Evolutionary conservation across 2,113 vertebrate genomes (phyloP).

Genomic region (Trogon melanurus): DNA sequence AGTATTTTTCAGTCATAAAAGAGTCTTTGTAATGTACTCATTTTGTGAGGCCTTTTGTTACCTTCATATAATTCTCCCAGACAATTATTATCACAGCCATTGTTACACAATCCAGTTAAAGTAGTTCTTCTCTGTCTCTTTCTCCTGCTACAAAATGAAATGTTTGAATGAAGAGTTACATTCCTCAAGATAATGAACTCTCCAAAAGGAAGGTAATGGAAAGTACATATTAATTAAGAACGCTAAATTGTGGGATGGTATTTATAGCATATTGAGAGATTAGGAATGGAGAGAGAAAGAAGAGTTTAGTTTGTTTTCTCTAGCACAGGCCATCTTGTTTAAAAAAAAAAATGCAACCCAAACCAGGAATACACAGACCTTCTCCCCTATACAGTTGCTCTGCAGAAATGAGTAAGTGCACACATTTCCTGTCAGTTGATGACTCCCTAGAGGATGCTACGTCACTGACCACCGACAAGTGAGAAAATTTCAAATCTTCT

Average conservation of each 20-base stretch:
- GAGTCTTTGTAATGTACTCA: constrained; percentile 43
- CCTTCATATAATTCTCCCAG: constrained; percentile 49
- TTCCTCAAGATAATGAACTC: constrained; percentile 42
- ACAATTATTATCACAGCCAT: constrained; percentile 51
- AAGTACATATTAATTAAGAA: constrained; percentile 59
- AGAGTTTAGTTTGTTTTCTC: background rate
- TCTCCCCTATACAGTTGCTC: background rate
- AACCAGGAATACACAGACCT: background rate
- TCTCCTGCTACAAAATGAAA: constrained; percentile 27
- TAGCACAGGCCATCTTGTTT: background rate
- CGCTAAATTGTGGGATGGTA: background rate
- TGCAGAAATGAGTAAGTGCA: background rate
- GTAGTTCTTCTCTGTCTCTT: background rate
- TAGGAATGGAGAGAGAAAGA: background rate
- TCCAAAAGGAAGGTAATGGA: constrained; percentile 40
- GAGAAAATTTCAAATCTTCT: background rate
- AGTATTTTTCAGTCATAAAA: constrained; percentile 51
- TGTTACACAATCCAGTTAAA: constrained; percentile 55
- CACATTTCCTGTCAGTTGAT: background rate
- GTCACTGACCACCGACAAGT: background rate
- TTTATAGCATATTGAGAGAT: constrained; percentile 12
- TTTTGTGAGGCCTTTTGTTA: constrained; percentile 60
- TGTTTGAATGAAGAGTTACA: constrained; percentile 56
- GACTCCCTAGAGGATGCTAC: background rate
- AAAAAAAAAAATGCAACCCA: background rate